Base-by-base conservation (phyloP, 2,888 invertebrate species). In the Mythimna loreyi region DNA sequence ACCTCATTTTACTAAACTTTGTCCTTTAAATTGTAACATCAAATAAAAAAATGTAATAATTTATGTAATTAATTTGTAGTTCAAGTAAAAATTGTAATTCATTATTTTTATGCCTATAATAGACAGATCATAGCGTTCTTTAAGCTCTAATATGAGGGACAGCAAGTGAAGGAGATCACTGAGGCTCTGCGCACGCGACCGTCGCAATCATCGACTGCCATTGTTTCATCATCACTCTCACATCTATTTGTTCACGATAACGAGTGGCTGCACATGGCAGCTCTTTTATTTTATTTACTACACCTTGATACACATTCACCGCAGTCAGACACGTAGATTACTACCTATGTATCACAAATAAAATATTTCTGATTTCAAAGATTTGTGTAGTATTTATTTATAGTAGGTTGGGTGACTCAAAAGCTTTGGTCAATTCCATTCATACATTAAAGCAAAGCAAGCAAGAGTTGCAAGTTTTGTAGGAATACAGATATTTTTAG, bases 261-360 rank as follows among this genome's bases (percentile, higher is more conserved):
- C 45, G 25, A 33, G 21, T n/a, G 13, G 36, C 49, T 70, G 33
- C 71, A 60, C 21, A 50, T 1, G 9, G 16, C 28, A 19, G 53
- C 11, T 55, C 9, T 71, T 49, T 61, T 73, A 57, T 61, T 59
- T 56, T 56, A 72, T 52, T 67, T 50, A 11, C n/a, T 47, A 19
- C 23, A 53, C 68, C 68, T 75, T 67, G 70, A 47, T 52, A 57
- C n/a, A n/a, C 72, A 50, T 72, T 78, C 78, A 57, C 72, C 40
- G 45, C 40, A 43, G 30, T 40, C 25, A 33, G 40, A 50, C 45
- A 47, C 72, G 19, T 36, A 21, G 36, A 78, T 61, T 72, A 70
- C 43, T n/a, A n/a, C n/a, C n/a, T n/a, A n/a, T n/a, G n/a, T n/a
- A n/a, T n/a, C n/a, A n/a, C n/a, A n/a, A n/a, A n/a, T n/a, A n/a